Base-by-base conservation (phyloP, 2,113 vertebrate genomes). In the Copsychus sechellarum region DNA sequence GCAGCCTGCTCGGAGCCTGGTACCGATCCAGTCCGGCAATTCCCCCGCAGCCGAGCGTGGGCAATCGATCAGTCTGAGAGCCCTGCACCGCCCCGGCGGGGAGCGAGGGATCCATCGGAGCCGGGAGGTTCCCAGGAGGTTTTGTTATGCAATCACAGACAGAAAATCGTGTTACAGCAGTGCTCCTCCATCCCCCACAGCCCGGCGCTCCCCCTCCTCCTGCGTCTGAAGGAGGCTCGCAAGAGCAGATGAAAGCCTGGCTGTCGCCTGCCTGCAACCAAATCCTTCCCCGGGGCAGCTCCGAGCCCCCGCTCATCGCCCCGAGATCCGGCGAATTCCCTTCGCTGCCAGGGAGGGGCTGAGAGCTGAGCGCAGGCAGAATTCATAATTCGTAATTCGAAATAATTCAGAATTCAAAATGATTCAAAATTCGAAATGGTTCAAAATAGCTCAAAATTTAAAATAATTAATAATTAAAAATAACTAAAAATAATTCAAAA, bases 211-310 rank as follows among this genome's bases (percentile, higher is more conserved):
- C 84, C 82, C 96, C 93, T 86, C 81, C 86, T 78, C 62, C 48
- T 10, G 47, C 24, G 91, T 78, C 81, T 88, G 94, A 38, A 66
- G 94, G 91, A 96, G 94, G 82, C 90, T 79, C 56, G 95, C 87
- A 96, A 54, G 57, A 94, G 81, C 77, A 38, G 74, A 88, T 95
- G 97, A 97, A 97, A 98, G 97, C 81, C 76, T 74, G 97, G 94
- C 96, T 96, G 90, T 93, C 95, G 93, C 96, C 89, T 66, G 93
- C 91, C n/a, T 76, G 97, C 76, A 94, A 93, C 80, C 16, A 0
- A 51, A 96, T 33, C 16, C 76, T 19, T 67, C 95, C 94, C 92
- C 0, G 3, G 83, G 92, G 92, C 83, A 86, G 25, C 73, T n/a
- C 82, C 24, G 24, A 26, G 48, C 48, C 69, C 43, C 47, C 93